These are phyloP conservation scores for Australoheros scitulus DNA, from an alignment of 2,113 vertebrate species.

Conservation along the genomic window DNA sequence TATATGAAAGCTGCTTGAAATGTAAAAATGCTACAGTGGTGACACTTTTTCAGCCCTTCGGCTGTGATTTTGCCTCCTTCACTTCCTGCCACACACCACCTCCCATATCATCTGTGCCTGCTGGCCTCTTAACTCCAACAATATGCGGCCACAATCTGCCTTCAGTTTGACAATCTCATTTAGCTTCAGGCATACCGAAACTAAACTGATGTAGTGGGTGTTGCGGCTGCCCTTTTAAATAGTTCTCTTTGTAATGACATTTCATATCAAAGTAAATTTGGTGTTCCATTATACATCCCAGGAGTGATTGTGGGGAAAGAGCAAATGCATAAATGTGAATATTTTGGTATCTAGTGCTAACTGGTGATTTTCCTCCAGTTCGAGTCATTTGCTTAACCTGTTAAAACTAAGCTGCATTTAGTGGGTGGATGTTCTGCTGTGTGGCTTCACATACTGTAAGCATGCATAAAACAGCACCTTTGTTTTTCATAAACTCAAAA, in stretches of 20 bases:
- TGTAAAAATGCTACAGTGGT: background rate
- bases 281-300: background rate
- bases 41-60: background rate
- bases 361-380: background rate
- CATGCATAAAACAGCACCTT: background rate
- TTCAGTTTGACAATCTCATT: slow-evolving; percentile 41
- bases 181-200: slow-evolving; percentile 39
- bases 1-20: background rate
- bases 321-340: background rate
- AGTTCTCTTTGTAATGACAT: slow-evolving; percentile 41
- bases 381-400: background rate
- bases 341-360: slow-evolving; percentile 1
- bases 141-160: slow-evolving; percentile 53
- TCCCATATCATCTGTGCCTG: slow-evolving; percentile 44
- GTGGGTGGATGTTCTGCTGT: background rate
- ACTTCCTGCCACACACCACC: slow-evolving; percentile 26
- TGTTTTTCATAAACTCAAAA: background rate
- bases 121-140: slow-evolving; percentile 47
- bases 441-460: background rate
- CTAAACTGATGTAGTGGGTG: slow-evolving; percentile 31
- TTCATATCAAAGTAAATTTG: slow-evolving; percentile 44
- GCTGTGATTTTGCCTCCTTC: slow-evolving; percentile 18
- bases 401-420: background rate
- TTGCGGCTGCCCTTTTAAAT: slow-evolving; percentile 43
- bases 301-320: background rate